Conservation (phyloP, 2,113 vertebrate species). For the Tenebrosternarchus preto region DNA sequence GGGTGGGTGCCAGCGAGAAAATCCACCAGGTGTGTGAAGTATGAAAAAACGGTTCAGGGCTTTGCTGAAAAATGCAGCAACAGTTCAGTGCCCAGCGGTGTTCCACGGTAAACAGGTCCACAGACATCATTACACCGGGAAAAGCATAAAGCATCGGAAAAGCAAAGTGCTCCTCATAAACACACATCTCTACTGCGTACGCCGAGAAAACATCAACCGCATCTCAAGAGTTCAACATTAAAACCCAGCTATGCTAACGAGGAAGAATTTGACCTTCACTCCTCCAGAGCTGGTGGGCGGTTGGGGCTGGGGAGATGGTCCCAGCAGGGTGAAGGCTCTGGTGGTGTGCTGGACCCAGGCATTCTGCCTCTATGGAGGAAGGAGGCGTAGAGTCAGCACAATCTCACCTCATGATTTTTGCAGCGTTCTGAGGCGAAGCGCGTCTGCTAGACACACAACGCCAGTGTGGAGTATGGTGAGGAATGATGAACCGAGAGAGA, state of each 20-base stretch:
- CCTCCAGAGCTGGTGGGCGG: neutral
- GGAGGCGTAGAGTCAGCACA: constrained; percentile 10
- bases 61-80: too few species aligned
- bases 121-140: too few species aligned
- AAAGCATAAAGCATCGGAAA: too few species aligned
- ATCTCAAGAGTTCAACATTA: too few species aligned
- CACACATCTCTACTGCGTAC: too few species aligned
- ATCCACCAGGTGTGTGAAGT: constrained; percentile 8
- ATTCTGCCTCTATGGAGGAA: neutral
- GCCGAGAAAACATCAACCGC: too few species aligned
- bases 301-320: neutral
- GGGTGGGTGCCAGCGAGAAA: neutral
- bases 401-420: constrained; percentile 42
- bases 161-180: too few species aligned
- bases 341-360: neutral
- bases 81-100: too few species aligned
- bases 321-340: neutral
- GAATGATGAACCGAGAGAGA: constrained; percentile 32
- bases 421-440: constrained; percentile 34
- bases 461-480: constrained; percentile 28
- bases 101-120: too few species aligned
- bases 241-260: too few species aligned
- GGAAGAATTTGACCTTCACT: too few species aligned
- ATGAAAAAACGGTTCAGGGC: too few species aligned
- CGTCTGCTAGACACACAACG: constrained; percentile 29